phyloP scores from a whole-genome alignment of 2,797 vertebrate species.

The Anas capensis region DNA sequence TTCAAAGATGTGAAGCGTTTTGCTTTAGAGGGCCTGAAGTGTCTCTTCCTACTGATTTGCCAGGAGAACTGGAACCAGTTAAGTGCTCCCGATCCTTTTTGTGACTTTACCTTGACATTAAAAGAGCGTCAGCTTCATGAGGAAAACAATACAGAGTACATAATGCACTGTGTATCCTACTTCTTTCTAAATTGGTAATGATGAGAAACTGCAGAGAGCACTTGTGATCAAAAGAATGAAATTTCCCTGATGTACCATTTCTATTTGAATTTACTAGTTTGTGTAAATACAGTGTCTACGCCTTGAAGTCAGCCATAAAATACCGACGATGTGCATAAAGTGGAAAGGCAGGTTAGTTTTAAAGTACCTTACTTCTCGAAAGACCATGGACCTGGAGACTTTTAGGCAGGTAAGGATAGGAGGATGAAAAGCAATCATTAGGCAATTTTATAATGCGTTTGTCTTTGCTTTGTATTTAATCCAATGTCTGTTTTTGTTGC shows the following conservation, averaged over 20 bases:
- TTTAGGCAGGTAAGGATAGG: neutral
- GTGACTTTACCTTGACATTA: constrained; percentile 9
- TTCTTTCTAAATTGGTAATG: neutral
- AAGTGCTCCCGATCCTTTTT: constrained; percentile 10
- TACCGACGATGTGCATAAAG: neutral
- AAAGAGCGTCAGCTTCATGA: constrained; percentile 9
- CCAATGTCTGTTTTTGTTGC: neutral
- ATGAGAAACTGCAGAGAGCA: neutral
- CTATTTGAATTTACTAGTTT: constrained; percentile 42
- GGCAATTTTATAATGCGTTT: constrained; percentile 1
- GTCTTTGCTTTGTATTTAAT: constrained; percentile 43
- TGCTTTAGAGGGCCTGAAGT: neutral
- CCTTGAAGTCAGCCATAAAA: constrained; percentile 21
- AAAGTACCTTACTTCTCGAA: neutral
- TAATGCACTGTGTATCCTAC: neutral
- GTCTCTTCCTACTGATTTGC: neutral
- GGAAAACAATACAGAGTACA: neutral
- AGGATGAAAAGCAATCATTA: neutral
- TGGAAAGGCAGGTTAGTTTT: constrained; percentile 36
- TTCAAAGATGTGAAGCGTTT: neutral
- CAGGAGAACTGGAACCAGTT: constrained; percentile 36
- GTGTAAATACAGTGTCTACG: neutral
- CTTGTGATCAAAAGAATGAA: constrained; percentile 18
- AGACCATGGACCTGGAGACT: neutral
- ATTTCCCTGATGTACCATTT: constrained; percentile 13